phyloP scores from a whole-genome alignment of 2,113 vertebrate species.

The Eulacestoma nigropectus region DNA sequence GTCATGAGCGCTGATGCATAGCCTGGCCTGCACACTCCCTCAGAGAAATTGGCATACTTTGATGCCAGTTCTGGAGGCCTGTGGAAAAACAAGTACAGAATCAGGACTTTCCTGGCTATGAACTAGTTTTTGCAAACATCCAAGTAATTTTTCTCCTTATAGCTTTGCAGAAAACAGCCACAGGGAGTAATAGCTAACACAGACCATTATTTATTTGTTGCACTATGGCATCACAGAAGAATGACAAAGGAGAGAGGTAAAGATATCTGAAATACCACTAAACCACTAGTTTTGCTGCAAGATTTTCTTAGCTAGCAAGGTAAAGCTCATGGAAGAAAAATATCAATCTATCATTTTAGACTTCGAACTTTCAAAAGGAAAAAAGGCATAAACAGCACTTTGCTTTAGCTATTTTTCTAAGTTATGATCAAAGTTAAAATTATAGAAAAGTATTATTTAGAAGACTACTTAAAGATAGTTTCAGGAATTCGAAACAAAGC shows the following conservation, averaged over 20 bases:
- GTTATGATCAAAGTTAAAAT: background rate
- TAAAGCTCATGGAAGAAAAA: background rate
- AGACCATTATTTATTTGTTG: background rate
- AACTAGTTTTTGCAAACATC: background rate
- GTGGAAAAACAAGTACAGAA: conserved; percentile 30
- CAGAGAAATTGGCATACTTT: conserved; percentile 91
- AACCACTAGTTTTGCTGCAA: background rate
- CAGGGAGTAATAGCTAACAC: background rate
- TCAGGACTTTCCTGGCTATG: conserved; percentile 5
- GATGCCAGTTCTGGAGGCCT: conserved; percentile 85
- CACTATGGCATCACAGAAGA: background rate
- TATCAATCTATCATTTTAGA: background rate
- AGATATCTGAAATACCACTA: background rate
- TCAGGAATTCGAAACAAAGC: background rate
- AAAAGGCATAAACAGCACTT: background rate
- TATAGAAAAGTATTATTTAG: background rate
- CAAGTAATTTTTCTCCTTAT: background rate
- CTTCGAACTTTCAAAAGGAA: background rate
- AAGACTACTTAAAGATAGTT: background rate
- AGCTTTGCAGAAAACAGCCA: background rate
- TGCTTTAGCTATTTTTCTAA: background rate
- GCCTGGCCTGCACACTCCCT: conserved; percentile 88
- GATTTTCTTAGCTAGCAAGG: background rate
- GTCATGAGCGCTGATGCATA: conserved; percentile 92
- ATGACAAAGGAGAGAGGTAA: background rate